phyloP scores from a whole-genome alignment of 2,888 invertebrate genomes.

The Drosophila tanythrix region DNA sequence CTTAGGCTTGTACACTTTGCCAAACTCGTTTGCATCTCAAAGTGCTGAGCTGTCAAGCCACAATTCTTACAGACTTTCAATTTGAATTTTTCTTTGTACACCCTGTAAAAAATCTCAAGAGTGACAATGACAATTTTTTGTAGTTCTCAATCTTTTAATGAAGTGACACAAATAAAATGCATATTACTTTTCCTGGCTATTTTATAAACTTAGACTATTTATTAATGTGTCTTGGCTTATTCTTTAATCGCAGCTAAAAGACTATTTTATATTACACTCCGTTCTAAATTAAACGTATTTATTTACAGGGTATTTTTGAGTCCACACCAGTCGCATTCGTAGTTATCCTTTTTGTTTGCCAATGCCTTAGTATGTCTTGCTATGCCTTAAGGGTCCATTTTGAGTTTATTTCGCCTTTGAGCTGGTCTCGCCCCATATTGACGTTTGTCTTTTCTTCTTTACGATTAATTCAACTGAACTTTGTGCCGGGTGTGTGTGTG shows the following conservation, averaged over 20 bases:
- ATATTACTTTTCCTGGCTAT: background rate
- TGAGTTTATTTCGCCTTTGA: slow-evolving; percentile 32
- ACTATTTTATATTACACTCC: background rate
- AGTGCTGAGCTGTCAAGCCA: slow-evolving; percentile 67
- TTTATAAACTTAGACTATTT: background rate
- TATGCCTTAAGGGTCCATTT: slow-evolving; percentile 13
- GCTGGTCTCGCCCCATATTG: slow-evolving; percentile 26
- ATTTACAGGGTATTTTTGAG: slow-evolving; percentile 11
- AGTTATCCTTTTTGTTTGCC: background rate
- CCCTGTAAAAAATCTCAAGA: background rate
- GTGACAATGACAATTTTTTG: background rate
- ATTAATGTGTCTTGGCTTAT: background rate
- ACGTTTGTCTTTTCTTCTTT: slow-evolving; percentile 64
- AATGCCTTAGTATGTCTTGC: slow-evolving; percentile 16
- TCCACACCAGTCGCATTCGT: background rate
- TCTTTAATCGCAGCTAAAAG: background rate
- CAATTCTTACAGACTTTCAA: slow-evolving; percentile 20
- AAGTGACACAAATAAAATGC: background rate
- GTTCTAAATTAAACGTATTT: background rate
- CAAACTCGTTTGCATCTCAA: slow-evolving; percentile 52
- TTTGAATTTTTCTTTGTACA: slow-evolving; percentile 5
- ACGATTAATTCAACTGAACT: slow-evolving; percentile 52
- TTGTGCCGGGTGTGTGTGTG: background rate
- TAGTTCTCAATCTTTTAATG: background rate
- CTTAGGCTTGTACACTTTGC: slow-evolving; percentile 11